Percentiles rank a stretch among this genome's conserved stretches.
These are phyloP conservation scores for Brachyistius frenatus DNA, from an alignment of 2,113 vertebrate species.

Conservation along the genomic window DNA sequence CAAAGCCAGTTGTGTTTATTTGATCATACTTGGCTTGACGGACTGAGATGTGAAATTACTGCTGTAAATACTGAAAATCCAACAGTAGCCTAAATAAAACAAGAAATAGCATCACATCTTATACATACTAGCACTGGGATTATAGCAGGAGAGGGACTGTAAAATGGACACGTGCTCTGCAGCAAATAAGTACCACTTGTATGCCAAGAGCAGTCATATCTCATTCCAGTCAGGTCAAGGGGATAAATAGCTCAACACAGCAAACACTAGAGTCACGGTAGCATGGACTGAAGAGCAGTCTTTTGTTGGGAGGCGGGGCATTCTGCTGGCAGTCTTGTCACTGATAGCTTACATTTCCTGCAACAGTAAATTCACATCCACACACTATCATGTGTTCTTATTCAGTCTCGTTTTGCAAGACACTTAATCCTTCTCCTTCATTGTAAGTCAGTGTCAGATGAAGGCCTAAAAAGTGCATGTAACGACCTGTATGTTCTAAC, in stretches of 20 bases:
- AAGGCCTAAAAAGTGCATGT: rapidly evolving
- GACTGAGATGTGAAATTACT: too few species aligned
- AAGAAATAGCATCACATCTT: too few species aligned
- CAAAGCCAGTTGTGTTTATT: too few species aligned
- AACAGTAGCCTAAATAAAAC: too few species aligned
- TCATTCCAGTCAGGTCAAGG: slow-evolving; percentile 64
- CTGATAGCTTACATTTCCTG: slow-evolving; percentile 24
- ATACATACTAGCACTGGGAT: not conserved
- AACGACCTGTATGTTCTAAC: not conserved
- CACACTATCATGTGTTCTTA: not conserved
- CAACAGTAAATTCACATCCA: not conserved
- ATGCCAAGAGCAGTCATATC: slow-evolving; percentile 12
- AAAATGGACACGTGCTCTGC: not conserved
- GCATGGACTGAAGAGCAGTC: slow-evolving; percentile 2
- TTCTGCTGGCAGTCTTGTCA: not conserved
- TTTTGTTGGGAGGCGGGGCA: not conserved
- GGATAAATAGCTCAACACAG: slow-evolving; percentile 34
- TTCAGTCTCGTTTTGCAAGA: not conserved
- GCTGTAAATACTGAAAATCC: too few species aligned
- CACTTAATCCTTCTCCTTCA: not conserved
- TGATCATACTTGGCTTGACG: too few species aligned
- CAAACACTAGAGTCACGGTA: not conserved
- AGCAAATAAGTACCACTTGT: slow-evolving; percentile 38
- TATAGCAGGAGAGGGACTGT: not conserved
- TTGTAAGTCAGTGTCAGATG: not conserved